These are phyloP conservation scores for Alcis repandata DNA, from an alignment of 2,888 invertebrate genomes.

Conservation along the genomic window DNA sequence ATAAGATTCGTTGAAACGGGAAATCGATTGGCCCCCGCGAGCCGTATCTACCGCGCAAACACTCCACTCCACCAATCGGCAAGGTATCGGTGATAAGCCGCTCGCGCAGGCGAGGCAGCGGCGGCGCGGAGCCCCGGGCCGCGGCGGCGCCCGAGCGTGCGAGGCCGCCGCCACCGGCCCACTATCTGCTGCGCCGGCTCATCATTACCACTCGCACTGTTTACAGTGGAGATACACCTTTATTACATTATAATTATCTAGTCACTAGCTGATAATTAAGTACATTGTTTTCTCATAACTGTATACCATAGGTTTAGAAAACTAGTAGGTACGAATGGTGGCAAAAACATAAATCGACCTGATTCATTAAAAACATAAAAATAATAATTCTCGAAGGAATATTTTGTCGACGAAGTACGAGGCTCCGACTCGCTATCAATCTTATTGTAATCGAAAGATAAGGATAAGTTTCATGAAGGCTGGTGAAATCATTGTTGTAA, in stretches of 20 bases:
- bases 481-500: constrained; percentile 31
- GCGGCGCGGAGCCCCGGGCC: constrained; percentile 56
- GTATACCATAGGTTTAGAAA: constrained; percentile 11
- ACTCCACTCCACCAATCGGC: constrained; percentile 82
- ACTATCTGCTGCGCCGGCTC: constrained; percentile 73
- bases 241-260: constrained; percentile 79
- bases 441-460: constrained; percentile 30
- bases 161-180: constrained; percentile 64
- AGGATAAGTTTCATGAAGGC: constrained; percentile 17
- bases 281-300: constrained; percentile 58
- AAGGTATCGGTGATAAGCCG: constrained; percentile 72
- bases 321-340: constrained; percentile 10
- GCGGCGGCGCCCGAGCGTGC: constrained; percentile 54
- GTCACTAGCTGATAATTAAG: constrained; percentile 69
- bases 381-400: constrained; percentile 22
- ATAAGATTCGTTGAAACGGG: constrained; percentile 79
- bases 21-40: constrained; percentile 81
- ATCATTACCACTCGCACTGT: constrained; percentile 70
- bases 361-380: neutral
- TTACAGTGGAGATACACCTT: constrained; percentile 81
- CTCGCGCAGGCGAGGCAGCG: constrained; percentile 45
- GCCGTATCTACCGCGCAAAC: constrained; percentile 79
- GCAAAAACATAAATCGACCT: neutral
- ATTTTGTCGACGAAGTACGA: constrained; percentile 10
- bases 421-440: constrained; percentile 23